A percentile compares a stretch with the other conserved stretches of the same genome.
These are phyloP conservation scores for Ichneumoninae sp. DNA, from an alignment of 2,888 invertebrate species.

Conservation along the genomic window DNA sequence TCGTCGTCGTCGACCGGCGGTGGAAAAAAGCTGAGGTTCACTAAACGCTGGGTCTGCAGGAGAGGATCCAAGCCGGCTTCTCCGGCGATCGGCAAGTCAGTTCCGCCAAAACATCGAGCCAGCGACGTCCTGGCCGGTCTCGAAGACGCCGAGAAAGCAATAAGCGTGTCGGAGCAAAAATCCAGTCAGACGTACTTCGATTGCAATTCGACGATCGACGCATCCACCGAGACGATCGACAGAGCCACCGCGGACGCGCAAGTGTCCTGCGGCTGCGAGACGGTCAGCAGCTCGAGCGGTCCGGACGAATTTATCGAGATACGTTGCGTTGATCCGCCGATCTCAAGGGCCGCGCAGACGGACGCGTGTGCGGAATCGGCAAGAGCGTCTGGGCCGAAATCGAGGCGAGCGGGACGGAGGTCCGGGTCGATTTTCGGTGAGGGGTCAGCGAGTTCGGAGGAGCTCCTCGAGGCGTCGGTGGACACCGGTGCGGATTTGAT, in stretches of 20 bases:
- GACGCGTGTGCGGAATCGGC: neutral
- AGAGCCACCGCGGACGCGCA: conserved; percentile 7
- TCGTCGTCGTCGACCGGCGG: neutral
- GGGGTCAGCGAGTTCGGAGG: conserved; percentile 24
- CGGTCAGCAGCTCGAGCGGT: conserved; percentile 23
- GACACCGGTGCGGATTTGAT: conserved; percentile 62
- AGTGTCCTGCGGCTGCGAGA: conserved; percentile 42
- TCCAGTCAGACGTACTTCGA: conserved; percentile 14
- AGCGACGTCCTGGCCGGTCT: neutral
- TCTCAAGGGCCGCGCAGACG: neutral
- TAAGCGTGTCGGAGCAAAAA: neutral
- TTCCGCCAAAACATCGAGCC: neutral
- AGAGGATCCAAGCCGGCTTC: neutral
- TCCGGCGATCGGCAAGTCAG: neutral
- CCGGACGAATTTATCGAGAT: conserved; percentile 55
- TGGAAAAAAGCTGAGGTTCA: conserved; percentile 38
- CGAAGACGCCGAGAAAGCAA: neutral
- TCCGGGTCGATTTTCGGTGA: conserved; percentile 9
- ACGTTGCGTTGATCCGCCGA: conserved; percentile 23
- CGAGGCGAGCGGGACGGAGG: conserved; percentile 48
- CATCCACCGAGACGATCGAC: neutral
- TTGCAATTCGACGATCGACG: conserved; percentile 12
- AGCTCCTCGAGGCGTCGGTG: conserved; percentile 22
- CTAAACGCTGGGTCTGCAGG: conserved; percentile 41
- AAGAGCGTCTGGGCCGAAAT: conserved; percentile 43